Conservation (phyloP, 2,888 invertebrate genomes). For the Standfussiana lucernea region DNA sequence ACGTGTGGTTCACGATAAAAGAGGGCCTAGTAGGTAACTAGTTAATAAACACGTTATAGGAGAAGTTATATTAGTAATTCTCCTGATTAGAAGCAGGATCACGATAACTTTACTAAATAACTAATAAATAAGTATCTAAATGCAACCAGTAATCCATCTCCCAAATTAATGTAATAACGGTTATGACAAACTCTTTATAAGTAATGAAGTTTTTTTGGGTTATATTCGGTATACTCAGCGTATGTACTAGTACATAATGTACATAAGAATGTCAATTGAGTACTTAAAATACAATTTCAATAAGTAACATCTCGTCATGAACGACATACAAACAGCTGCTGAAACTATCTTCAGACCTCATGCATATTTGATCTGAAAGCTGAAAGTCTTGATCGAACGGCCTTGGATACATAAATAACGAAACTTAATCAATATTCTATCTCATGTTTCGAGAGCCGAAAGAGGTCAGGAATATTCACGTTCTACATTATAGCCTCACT, state of each 20-base stretch:
- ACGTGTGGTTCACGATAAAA: neutral
- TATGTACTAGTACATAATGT: neutral
- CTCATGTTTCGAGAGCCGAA: neutral
- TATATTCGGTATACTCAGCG: neutral
- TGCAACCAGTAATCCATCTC: too few species aligned
- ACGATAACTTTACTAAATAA: neutral
- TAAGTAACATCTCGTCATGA: neutral
- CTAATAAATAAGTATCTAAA: neutral
- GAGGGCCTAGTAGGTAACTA: neutral
- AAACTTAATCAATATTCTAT: conserved; percentile 36
- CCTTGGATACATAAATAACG: conserved; percentile 11
- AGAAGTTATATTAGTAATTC: neutral
- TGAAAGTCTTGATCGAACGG: conserved; percentile 7
- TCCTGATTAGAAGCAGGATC: too few species aligned
- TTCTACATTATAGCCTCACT: neutral
- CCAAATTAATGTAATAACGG: neutral
- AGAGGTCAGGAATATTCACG: conserved; percentile 9
- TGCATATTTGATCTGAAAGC: conserved; percentile 25
- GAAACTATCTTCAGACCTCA: neutral
- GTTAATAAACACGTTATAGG: neutral
- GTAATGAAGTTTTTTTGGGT: too few species aligned
- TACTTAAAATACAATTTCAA: neutral
- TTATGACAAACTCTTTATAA: too few species aligned
- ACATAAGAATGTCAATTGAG: neutral
- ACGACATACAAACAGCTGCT: neutral